Base-by-base conservation (phyloP, 1,140 invertebrate species). In the Diabrotica virgifera region DNA sequence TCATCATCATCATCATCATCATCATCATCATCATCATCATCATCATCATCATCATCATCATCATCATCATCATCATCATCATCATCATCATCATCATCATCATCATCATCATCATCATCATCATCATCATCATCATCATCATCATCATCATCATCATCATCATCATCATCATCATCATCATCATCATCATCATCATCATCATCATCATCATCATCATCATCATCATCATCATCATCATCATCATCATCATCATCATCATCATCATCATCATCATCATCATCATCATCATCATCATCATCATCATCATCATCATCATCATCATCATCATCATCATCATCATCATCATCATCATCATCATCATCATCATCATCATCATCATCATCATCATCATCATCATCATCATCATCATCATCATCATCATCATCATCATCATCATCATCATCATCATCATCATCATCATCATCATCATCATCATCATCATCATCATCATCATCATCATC, bases 41-140 rank as follows among this genome's bases (percentile, higher is more conserved):
- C 51, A 52, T 52, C 51, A 8, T 52, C 51, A 52, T 52, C 51
- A 8, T 52, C 51, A 52, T 52, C 51, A 8, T 52, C 51, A 52
- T 5, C 51, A 8, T 52, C 51, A 52, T 52, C 51, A 8, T 52
- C 51, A 52, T 52, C 51, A 8, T 52, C 51, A 52, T 52, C 51
- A 8, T 52, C 51, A 52, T 52, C 51, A 8, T 52, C 51, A 52
- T 52, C 51, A 8, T 52, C 51, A 52, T 52, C 51, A 8, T 52
- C 51, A 52, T 52, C 51, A 8, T 52, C 51, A 52, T 52, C 51
- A 8, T 52, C 51, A 52, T 52, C 51, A 8, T 52, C 51, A 52
- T 52, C 51, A 8, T 52, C 51, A 52, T 52, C 51, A 8, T 52
- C 51, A 52, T 52, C 51, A 8, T 52, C 51, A 52, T 52, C 51